Evolutionary conservation across 2,888 invertebrate species (phyloP).

Genomic region (Hecatera dysodea): DNA sequence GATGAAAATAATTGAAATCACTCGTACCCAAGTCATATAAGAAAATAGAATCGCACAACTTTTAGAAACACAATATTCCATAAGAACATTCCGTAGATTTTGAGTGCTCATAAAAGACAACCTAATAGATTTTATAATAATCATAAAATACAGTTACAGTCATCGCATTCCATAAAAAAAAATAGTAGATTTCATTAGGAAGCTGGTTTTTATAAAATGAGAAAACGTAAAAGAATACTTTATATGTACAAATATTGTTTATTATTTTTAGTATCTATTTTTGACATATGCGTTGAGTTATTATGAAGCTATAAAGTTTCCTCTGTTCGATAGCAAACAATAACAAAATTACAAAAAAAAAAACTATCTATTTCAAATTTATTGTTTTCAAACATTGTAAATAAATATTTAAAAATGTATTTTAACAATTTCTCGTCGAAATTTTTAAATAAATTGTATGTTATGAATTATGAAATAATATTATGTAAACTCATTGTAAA

Average conservation of each 20-base stretch:
- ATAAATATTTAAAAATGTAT: slow-evolving; percentile 60
- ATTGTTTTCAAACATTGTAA: slow-evolving; percentile 58
- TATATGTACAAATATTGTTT: background rate
- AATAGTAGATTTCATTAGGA: background rate
- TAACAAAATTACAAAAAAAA: background rate
- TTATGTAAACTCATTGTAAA: slow-evolving; percentile 66
- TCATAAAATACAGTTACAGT: too few species aligned
- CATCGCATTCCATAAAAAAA: slow-evolving; percentile 35
- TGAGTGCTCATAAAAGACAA: slow-evolving; percentile 26
- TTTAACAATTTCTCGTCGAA: slow-evolving; percentile 65
- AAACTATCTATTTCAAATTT: too few species aligned
- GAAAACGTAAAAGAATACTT: background rate
- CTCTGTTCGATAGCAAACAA: background rate
- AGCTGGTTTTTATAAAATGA: background rate
- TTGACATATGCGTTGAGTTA: background rate
- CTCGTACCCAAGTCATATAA: slow-evolving; percentile 73
- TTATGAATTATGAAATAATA: slow-evolving; percentile 45
- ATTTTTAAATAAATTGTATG: slow-evolving; percentile 60
- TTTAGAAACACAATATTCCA: slow-evolving; percentile 19
- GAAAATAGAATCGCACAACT: slow-evolving; percentile 14
- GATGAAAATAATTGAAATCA: slow-evolving; percentile 68
- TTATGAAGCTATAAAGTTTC: background rate
- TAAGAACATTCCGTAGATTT: slow-evolving; percentile 44
- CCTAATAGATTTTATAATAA: slow-evolving; percentile 4
- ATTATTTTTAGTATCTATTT: slow-evolving; percentile 9